Percentiles rank a stretch among this genome's conserved stretches.
These are phyloP conservation scores for Archilochus colubris DNA, from an alignment of 2,113 vertebrate genomes.

Conservation along the genomic window DNA sequence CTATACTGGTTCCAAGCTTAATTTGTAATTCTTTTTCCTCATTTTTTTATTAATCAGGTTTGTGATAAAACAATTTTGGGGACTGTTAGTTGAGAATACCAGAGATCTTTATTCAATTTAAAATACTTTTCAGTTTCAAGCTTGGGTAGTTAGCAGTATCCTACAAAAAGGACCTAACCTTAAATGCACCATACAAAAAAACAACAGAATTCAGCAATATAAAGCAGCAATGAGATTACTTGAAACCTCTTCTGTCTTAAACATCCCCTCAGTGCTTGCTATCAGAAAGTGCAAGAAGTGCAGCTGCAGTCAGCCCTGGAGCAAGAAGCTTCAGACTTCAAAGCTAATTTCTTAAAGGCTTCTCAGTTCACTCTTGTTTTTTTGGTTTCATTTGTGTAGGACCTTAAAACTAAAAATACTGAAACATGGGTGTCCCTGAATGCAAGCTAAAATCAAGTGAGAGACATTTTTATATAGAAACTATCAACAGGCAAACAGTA, in stretches of 20 bases:
- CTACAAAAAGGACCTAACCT: background rate
- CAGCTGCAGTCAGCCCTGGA: background rate
- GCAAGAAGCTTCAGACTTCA: background rate
- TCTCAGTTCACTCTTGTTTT: background rate
- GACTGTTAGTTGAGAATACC: background rate
- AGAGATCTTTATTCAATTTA: background rate
- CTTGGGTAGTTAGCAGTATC: background rate
- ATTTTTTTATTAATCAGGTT: background rate
- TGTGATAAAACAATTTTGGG: background rate
- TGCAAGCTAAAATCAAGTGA: background rate
- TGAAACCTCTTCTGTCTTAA: background rate
- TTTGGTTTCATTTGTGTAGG: background rate
- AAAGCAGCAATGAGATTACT: background rate
- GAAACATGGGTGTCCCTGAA: background rate
- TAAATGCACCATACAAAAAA: background rate
- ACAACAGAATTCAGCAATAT: background rate
- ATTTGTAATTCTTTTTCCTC: too few relatives aligned
- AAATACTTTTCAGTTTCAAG: background rate
- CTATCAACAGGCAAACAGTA: background rate
- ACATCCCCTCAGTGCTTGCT: background rate
- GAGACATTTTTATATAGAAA: background rate
- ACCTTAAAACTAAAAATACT: background rate
- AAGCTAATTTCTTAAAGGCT: conserved; percentile 15
- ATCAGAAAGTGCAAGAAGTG: background rate
- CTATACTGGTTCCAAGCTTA: background rate